These are phyloP conservation scores for Orientallactaga bullata DNA, from an alignment of 2,113 vertebrate species.

Conservation along the genomic window DNA sequence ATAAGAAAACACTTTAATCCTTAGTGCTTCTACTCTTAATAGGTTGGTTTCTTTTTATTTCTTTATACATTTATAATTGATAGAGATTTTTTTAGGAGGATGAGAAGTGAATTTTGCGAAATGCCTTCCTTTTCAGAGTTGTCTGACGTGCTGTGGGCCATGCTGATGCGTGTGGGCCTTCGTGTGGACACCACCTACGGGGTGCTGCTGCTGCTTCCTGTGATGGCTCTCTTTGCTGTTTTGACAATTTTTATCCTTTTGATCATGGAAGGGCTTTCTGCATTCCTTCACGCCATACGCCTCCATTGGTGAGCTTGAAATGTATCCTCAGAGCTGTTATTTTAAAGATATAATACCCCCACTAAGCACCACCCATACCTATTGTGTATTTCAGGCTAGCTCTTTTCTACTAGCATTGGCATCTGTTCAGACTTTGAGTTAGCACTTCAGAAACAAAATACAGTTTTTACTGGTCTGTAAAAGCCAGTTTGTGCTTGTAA, in stretches of 20 bases:
- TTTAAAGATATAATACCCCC: not conserved
- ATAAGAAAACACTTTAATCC: no score
- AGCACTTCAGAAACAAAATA: not conserved
- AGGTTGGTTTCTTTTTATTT: not conserved
- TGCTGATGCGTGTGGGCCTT: slow-evolving; percentile 96
- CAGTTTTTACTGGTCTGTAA: not conserved
- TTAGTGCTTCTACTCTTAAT: not conserved
- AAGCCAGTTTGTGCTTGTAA: not conserved
- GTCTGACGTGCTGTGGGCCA: slow-evolving; percentile 96
- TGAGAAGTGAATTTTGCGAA: not conserved
- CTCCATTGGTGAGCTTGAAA: slow-evolving; percentile 93
- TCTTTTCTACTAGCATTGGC: not conserved
- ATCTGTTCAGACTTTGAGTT: not conserved
- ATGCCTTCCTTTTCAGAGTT: slow-evolving; percentile 87
- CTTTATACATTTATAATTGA: no score
- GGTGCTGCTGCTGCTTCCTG: slow-evolving; percentile 91
- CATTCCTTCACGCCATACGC: slow-evolving; percentile 97
- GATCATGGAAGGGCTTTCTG: slow-evolving; percentile 98
- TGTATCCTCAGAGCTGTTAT: not conserved
- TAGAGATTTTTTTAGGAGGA: not conserved
- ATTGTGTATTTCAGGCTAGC: not conserved
- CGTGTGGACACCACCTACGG: slow-evolving; percentile 89
- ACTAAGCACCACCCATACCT: not conserved
- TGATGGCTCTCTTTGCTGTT: slow-evolving; percentile 92
- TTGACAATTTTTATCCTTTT: slow-evolving; percentile 96